Conservation (phyloP, 2,113 vertebrate species). For the Mellivora capensis region DNA sequence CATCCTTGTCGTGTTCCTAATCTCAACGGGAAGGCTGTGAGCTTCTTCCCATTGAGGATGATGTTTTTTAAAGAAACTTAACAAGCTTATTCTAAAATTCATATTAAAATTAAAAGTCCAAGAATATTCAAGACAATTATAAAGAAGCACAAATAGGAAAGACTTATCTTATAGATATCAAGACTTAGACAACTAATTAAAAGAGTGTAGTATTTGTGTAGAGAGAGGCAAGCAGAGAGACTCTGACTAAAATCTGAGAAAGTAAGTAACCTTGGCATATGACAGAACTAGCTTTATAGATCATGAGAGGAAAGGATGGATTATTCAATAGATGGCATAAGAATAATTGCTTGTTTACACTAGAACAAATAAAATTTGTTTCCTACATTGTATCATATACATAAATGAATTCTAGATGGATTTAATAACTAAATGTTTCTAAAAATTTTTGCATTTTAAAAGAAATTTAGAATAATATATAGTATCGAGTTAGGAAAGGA, state of each 20-base stretch:
- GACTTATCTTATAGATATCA: neutral
- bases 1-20: no score
- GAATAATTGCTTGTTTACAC: neutral
- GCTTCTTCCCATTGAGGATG: no score
- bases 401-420: neutral
- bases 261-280: neutral
- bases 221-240: neutral
- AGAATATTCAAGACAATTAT: neutral
- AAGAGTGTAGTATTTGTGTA: neutral
- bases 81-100: slow-evolving; percentile 5
- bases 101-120: neutral
- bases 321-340: neutral
- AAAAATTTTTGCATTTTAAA: neutral
- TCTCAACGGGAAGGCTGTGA: no score
- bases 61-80: neutral
- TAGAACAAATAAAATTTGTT: neutral
- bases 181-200: neutral
- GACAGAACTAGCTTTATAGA: neutral
- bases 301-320: neutral
- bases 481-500: neutral
- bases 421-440: neutral
- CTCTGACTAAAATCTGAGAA: neutral
- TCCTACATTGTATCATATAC: neutral
- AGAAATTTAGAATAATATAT: neutral
- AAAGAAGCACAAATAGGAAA: neutral